A percentile compares a stretch with the other conserved stretches of the same genome.
Conservation (phyloP, 2,888 invertebrate genomes). For the Drosophila percnosoma region DNA sequence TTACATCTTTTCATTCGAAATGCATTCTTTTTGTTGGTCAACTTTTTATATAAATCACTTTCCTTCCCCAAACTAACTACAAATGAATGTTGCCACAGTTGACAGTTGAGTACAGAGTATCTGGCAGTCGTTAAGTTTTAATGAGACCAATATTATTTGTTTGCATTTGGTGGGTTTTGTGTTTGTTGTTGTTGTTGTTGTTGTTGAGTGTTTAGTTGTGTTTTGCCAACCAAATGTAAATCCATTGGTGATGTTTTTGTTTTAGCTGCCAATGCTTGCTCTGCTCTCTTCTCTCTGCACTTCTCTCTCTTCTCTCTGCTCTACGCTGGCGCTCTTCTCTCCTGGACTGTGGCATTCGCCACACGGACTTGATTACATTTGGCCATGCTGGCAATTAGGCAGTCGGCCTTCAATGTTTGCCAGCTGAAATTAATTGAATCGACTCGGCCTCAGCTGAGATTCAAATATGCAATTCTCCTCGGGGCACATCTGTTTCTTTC, state of each 20-base stretch:
- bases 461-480: slow-evolving; percentile 54
- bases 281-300: neutral
- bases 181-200: slow-evolving; percentile 14
- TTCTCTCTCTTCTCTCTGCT: neutral
- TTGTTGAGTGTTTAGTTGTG: slow-evolving; percentile 49
- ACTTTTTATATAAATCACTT: neutral
- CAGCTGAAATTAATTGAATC: slow-evolving; percentile 76
- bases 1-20: too few relatives aligned
- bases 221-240: slow-evolving; percentile 51
- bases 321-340: neutral
- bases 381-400: slow-evolving; percentile 69
- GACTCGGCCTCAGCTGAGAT: slow-evolving; percentile 71
- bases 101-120: neutral
- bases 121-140: neutral
- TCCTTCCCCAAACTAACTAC: too few relatives aligned
- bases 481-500: slow-evolving; percentile 10
- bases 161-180: slow-evolving; percentile 3
- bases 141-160: neutral
- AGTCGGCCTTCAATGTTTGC: slow-evolving; percentile 66
- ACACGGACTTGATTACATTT: slow-evolving; percentile 65
- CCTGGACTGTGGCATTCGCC: neutral
- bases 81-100: neutral
- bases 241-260: slow-evolving; percentile 58
- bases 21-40: neutral
- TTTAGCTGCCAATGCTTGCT: slow-evolving; percentile 30